Conservation (phyloP, 2,797 vertebrate genomes). For the Rhabdophis nuchalis region DNA sequence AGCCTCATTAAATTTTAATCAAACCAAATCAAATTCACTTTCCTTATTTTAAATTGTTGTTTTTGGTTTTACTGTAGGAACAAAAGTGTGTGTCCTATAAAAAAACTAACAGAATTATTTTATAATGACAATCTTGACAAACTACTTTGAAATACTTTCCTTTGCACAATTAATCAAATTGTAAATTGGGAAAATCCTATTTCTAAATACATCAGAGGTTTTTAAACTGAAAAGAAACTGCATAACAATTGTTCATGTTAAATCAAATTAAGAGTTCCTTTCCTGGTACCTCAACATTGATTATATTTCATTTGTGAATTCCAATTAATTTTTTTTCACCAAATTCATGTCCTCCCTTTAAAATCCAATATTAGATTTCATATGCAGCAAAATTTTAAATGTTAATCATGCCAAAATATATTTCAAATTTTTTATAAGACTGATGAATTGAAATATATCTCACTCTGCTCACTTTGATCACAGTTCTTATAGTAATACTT, state of each 20-base stretch:
- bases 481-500: constrained; percentile 15
- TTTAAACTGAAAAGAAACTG: background rate
- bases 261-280: background rate
- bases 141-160: background rate
- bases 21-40: background rate
- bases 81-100: background rate
- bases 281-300: background rate
- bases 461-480: background rate
- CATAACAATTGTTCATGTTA: background rate
- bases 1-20: background rate
- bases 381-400: constrained; percentile 4
- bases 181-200: background rate
- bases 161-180: background rate
- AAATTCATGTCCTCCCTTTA: background rate
- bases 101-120: background rate
- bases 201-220: background rate
- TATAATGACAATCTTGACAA: background rate
- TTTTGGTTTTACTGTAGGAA: background rate
- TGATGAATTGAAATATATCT: background rate
- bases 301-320: background rate
- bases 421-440: constrained; percentile 20
- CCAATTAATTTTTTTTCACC: background rate
- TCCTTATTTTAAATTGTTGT: background rate
- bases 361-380: background rate
- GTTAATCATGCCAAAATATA: background rate